Base-by-base conservation (phyloP, 2,888 invertebrate genomes). In the Mythimna albipuncta region DNA sequence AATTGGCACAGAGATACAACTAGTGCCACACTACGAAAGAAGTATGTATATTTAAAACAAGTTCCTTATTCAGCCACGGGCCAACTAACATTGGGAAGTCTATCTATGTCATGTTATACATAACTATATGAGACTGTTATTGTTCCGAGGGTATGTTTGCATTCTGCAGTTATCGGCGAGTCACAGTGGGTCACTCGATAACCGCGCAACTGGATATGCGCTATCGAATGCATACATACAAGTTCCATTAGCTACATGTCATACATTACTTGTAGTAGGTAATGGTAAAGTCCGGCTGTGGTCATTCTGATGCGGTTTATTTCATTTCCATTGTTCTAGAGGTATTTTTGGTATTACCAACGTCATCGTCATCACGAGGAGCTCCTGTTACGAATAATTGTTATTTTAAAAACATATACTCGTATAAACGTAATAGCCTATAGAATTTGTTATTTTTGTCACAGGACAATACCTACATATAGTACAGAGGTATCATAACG, bases 161-260 rank as follows among this genome's bases (percentile, higher is more conserved):
- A 82, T 81, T 79, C 73, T 71, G 70, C 65, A 64, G 71, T 76
- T 85, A 85, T 87, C 86, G 73, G 68, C 81, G 65, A 79, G 85
- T 87, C 86, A 87, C 86, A 86, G 75, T 85, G 80, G 89, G 90
- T 90, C 90, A 90, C 68, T 82, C 79, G 89, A 90, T 90, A 89
- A 85, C 77, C 79, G 82, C 82, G 81, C 79, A 85, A 79, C 72
- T 75, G 26, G 26, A 26, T 26, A 26, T 26, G 79, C 82, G 80
- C 83, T 89, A 84, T 87, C 83, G 66, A 72, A 69, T 68, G 77
- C 70, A 79, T 69, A 79, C 77, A 73, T 65, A 75, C 59, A 81
- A 75, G 79, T 77, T 80, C 77, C 83, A 78, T 81, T 80, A 58
- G 76, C 72, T 81, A 74, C 59, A 66, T 63, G 68, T 78, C 76